Percentiles rank a stretch among this genome's conserved stretches.
These are phyloP conservation scores for Schizothorax lantsangensis DNA, from an alignment of 2,797 vertebrate genomes.

Conservation along the genomic window DNA sequence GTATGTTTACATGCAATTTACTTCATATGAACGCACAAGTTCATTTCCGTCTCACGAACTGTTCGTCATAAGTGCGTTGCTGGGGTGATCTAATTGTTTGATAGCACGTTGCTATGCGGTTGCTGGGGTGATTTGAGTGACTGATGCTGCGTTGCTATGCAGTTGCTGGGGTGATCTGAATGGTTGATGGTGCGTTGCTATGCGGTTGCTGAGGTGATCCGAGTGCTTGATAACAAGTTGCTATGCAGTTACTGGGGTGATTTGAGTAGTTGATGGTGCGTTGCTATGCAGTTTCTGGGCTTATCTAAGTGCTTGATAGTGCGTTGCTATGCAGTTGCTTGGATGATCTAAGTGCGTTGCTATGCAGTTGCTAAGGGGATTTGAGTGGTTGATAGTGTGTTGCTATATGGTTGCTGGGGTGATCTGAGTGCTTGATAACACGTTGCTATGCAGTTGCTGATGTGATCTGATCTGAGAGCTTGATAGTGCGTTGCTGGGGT, in stretches of 20 bases:
- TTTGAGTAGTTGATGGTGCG: fast-evolving
- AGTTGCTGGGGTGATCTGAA: not conserved
- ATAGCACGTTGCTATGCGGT: too few relatives aligned
- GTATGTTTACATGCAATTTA: not conserved
- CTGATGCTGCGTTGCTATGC: not conserved
- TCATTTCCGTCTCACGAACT: not conserved
- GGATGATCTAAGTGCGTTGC: not conserved
- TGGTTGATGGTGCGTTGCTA: not conserved
- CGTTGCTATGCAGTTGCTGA: too few relatives aligned
- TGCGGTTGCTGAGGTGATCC: not conserved
- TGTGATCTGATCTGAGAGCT: too few relatives aligned
- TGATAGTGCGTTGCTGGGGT: too few relatives aligned
- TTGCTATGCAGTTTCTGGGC: not conserved
- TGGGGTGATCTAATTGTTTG: not conserved
- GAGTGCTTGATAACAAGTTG: fast-evolving
- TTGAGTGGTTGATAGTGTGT: fast-evolving
- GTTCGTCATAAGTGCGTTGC: not conserved
- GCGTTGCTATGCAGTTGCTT: not conserved
- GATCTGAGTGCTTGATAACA: fast-evolving
- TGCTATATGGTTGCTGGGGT: too few relatives aligned
- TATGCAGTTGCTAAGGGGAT: not conserved
- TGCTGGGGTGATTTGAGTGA: too few relatives aligned
- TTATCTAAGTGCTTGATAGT: not conserved
- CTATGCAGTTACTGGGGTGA: not conserved
- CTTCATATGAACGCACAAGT: not conserved